These are phyloP conservation scores for Coregonus ussuriensis DNA, from an alignment of 2,797 vertebrate genomes.

Conservation along the genomic window DNA sequence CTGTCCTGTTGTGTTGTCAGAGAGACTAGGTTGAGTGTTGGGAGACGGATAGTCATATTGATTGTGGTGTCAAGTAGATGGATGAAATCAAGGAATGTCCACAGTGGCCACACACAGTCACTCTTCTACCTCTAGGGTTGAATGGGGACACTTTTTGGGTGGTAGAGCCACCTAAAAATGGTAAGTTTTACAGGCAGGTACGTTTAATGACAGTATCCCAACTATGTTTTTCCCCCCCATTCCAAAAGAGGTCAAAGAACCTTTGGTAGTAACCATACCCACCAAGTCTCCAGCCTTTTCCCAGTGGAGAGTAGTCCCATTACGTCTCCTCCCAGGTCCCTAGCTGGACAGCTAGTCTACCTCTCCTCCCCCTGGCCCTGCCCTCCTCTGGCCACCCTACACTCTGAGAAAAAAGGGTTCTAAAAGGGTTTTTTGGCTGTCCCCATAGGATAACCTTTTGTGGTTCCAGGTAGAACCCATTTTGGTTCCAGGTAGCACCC, in stretches of 20 bases:
- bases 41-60: neutral
- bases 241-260: neutral
- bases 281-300: neutral
- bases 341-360: constrained; percentile 8
- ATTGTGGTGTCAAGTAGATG: no score
- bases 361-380: neutral
- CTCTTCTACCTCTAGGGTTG: neutral
- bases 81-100: neutral
- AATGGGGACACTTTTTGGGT: neutral
- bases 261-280: neutral
- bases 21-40: neutral
- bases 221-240: no score
- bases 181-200: no score
- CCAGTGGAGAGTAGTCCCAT: neutral
- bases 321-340: neutral
- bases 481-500: no score
- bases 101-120: neutral
- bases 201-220: no score
- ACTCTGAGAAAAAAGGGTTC: neutral
- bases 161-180: no score
- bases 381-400: neutral
- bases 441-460: no score
- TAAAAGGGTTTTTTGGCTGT: no score
- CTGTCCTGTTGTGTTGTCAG: no score
- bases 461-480: no score